phyloP scores from a whole-genome alignment of 2,888 invertebrate genomes.

The Epicampocera succincta region DNA sequence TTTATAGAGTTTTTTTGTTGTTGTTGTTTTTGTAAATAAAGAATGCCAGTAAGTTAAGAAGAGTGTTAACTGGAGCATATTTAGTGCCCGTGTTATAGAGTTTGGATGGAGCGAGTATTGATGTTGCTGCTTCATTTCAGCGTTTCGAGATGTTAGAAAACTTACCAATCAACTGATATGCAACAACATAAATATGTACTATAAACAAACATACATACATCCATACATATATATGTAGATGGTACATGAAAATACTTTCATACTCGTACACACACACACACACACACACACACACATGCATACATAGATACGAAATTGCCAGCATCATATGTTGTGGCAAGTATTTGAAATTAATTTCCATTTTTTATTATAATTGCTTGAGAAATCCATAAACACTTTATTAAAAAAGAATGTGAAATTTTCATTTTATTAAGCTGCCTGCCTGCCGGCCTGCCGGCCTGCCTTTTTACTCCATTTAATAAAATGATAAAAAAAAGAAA shows the following conservation, averaged over 20 bases:
- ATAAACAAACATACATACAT: constrained; percentile 19
- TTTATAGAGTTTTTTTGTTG: constrained; percentile 22
- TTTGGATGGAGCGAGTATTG: constrained; percentile 16
- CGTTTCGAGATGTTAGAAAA: constrained; percentile 44
- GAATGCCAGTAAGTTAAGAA: constrained; percentile 55
- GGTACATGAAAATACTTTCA: constrained; percentile 43
- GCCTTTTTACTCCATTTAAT: constrained; percentile 39
- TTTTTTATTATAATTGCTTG: constrained; percentile 67
- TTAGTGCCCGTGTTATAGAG: constrained; percentile 39
- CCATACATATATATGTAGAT: too few relatives aligned
- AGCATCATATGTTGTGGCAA: constrained; percentile 17
- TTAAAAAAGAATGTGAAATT: constrained; percentile 64
- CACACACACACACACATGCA: not conserved
- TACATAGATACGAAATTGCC: not conserved
- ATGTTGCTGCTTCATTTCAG: constrained; percentile 20
- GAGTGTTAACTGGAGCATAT: constrained; percentile 69
- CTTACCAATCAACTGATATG: constrained; percentile 66
- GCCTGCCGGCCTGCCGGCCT: too few relatives aligned
- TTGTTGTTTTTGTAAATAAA: constrained; percentile 44
- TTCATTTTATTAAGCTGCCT: constrained; percentile 54
- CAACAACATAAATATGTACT: too few relatives aligned
- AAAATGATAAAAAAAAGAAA: constrained; percentile 37
- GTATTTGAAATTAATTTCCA: constrained; percentile 63
- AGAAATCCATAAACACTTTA: constrained; percentile 69
- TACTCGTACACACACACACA: not conserved